A percentile compares a stretch with the other conserved stretches of the same genome.
phyloP scores from a whole-genome alignment of 2,888 invertebrate species.

The Aethes cnicana region DNA sequence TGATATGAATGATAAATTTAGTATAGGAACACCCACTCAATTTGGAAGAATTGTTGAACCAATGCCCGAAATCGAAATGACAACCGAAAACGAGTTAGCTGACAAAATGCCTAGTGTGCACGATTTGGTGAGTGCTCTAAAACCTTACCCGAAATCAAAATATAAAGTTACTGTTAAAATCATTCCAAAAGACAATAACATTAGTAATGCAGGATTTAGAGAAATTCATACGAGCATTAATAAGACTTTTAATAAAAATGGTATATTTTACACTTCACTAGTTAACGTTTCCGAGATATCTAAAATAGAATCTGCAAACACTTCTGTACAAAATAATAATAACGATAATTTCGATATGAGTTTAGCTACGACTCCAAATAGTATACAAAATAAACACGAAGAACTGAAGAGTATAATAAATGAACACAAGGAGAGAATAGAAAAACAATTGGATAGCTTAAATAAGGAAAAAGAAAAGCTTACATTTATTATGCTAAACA shows the following conservation, averaged over 20 bases:
- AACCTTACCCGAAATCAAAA: slow-evolving; percentile 43
- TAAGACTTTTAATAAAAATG: slow-evolving; percentile 65
- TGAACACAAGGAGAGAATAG: slow-evolving; percentile 54
- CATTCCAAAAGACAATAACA: slow-evolving; percentile 57
- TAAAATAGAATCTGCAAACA: slow-evolving; percentile 54
- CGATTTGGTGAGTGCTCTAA: slow-evolving; percentile 47
- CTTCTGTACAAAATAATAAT: not conserved
- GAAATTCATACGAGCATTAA: slow-evolving; percentile 70
- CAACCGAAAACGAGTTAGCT: slow-evolving; percentile 29
- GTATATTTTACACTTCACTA: slow-evolving; percentile 57
- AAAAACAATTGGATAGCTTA: slow-evolving; percentile 53
- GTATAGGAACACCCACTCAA: slow-evolving; percentile 21
- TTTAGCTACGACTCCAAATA: slow-evolving; percentile 38
- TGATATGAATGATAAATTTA: slow-evolving; percentile 47
- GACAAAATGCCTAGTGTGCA: slow-evolving; percentile 38
- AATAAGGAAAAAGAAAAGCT: slow-evolving; percentile 53
- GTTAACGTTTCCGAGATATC: slow-evolving; percentile 70
- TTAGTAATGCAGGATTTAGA: slow-evolving; percentile 56
- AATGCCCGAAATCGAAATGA: slow-evolving; percentile 8
- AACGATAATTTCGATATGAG: not conserved
- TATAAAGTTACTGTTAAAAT: slow-evolving; percentile 68
- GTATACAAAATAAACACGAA: slow-evolving; percentile 41
- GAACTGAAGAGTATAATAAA: slow-evolving; percentile 40
- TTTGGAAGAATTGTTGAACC: slow-evolving; percentile 13
- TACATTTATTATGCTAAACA: slow-evolving; percentile 37